Conservation (phyloP, 2,888 invertebrate genomes). For the Coleophora deauratella region DNA sequence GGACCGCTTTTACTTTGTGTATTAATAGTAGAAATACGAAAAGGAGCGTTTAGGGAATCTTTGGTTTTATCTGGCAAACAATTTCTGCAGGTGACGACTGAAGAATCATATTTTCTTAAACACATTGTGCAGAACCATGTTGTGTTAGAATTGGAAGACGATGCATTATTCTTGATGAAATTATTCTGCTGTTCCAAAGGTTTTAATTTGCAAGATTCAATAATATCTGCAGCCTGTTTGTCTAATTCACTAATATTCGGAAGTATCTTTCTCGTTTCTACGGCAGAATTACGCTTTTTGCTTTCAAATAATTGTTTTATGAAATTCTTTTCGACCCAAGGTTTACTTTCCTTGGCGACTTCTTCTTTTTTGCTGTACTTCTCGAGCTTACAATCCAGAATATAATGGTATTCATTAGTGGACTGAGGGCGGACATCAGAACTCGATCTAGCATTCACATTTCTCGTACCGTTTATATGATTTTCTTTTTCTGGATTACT, state of each 20-base stretch:
- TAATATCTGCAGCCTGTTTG: constrained; percentile 83
- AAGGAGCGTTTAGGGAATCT: too few species aligned
- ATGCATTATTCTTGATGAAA: not conserved
- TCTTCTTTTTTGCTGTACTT: constrained; percentile 40
- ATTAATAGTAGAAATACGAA: constrained; percentile 24
- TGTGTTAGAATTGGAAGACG: constrained; percentile 9
- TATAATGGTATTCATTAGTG: constrained; percentile 14
- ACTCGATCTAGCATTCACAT: constrained; percentile 22
- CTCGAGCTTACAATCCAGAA: constrained; percentile 33
- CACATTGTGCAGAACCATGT: constrained; percentile 53
- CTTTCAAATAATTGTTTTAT: constrained; percentile 66
- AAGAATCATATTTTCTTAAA: constrained; percentile 46
- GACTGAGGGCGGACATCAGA: constrained; percentile 13
- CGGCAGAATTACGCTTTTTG: constrained; percentile 50
- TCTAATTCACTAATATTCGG: constrained; percentile 87
- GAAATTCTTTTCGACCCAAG: constrained; percentile 68
- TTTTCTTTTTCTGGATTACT: too few species aligned
- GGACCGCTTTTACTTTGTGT: constrained; percentile 35
- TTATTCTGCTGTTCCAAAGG: constrained; percentile 30
- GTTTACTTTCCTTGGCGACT: constrained; percentile 36
- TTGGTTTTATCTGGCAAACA: constrained; percentile 26
- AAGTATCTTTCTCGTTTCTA: constrained; percentile 71
- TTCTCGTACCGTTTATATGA: too few species aligned
- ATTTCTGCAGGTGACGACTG: constrained; percentile 39
- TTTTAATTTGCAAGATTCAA: constrained; percentile 66